Base-by-base conservation (phyloP, 2,888 invertebrate species). In the Lycaena phlaeas region DNA sequence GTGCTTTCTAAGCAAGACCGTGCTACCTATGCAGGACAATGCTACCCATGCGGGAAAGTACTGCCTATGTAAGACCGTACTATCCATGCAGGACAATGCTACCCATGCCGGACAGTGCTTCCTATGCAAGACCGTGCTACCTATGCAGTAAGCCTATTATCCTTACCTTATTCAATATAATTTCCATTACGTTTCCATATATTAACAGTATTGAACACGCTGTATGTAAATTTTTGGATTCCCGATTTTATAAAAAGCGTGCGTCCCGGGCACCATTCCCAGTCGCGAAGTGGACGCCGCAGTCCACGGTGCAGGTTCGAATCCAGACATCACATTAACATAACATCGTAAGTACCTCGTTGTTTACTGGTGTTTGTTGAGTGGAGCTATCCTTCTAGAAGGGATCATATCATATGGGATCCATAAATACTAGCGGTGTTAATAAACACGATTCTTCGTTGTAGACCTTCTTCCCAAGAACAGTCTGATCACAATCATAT, bases 201-300 rank as follows among this genome's bases (percentile, higher is more conserved):
- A n/a, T n/a, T n/a, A n/a, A n/a, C n/a, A n/a, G n/a, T n/a, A n/a
- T n/a, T n/a, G 40, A 64, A 46, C 71, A 67, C 14, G 56, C 69
- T 66, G 59, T 68, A 49, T 48, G 41, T 34, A 54, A 41, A 53
- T 62, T 75, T 71, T 74, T 68, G 45, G 57, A 68, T 62, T 56
- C 51, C 53, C 43, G 52, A 57, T 75, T 68, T 74, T 76, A 77
- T 69, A 78, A 72, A 68, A 61, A 57, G 50, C 53, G 57, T 42
- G 42, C 39, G 41, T 36, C 25, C 28, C 18, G 43, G n/a, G 44
- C 38, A 27, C 38, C 12, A 9, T 38, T 48, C 41, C 53, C 75
- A 78, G 66, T 71, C 65, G 68, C 53, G 49, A 45, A 55, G 66
- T 63, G 65, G 64, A 63, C 65, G 59, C 31, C 31, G 31, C 31